Percentiles rank a stretch among this genome's conserved stretches.
These are phyloP conservation scores for Metacarcinus magister DNA, from an alignment of 2,888 invertebrate genomes.

Conservation along the genomic window DNA sequence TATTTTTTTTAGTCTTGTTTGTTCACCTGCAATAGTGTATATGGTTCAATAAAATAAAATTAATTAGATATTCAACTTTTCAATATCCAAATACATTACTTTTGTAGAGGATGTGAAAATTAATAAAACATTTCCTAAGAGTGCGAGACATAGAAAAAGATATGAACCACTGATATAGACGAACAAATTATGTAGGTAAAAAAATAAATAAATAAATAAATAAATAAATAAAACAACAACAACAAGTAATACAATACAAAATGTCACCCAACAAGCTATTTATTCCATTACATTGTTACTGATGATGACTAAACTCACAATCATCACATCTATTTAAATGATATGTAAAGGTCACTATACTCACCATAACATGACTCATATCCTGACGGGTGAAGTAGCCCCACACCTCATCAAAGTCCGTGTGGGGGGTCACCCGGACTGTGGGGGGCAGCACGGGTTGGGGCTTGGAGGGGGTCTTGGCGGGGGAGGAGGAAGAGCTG, in stretches of 20 bases:
- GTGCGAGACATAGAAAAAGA: too few species aligned
- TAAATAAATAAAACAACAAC: background rate
- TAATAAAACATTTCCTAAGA: too few species aligned
- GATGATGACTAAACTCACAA: background rate
- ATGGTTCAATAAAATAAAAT: too few species aligned
- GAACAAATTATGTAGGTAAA: background rate
- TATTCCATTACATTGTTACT: too few species aligned
- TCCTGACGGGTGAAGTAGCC: constrained; percentile 82
- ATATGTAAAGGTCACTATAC: background rate
- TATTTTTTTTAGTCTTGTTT: too few species aligned
- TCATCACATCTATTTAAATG: background rate
- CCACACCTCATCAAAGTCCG: constrained; percentile 82
- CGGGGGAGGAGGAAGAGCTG: constrained; percentile 72
- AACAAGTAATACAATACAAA: background rate
- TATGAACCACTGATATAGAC: too few species aligned
- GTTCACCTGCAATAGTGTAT: too few species aligned
- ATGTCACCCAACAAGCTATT: background rate
- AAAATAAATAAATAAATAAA: background rate
- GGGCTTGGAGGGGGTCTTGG: constrained; percentile 67
- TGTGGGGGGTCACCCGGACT: constrained; percentile 79
- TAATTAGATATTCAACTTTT: too few species aligned
- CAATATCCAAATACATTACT: too few species aligned
- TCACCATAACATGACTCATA: constrained; percentile 82
- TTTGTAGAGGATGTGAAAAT: too few species aligned
- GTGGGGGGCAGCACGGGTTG: constrained; percentile 66